Evolutionary conservation across 2,797 vertebrate species (phyloP).

Genomic region (Adrianichthys oophorus): DNA sequence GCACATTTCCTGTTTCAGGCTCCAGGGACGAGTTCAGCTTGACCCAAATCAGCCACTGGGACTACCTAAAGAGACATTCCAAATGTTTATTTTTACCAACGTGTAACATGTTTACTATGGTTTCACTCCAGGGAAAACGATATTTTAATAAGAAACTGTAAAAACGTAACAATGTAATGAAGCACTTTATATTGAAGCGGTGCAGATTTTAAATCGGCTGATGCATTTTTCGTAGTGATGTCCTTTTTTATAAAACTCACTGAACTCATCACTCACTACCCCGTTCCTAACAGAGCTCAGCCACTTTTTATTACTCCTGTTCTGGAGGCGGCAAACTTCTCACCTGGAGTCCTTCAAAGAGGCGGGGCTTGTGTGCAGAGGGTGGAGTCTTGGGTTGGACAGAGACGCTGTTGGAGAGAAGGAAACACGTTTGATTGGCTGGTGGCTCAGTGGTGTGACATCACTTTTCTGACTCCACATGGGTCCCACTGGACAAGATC

Average conservation of each 20-base stretch:
- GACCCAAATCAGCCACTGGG: constrained; percentile 90
- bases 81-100: constrained; percentile 88
- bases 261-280: constrained; percentile 57
- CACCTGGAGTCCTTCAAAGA: constrained; percentile 34
- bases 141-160: constrained; percentile 86
- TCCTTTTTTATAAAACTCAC: constrained; percentile 80
- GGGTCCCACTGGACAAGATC: not conserved
- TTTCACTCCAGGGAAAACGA: constrained; percentile 85
- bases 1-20: constrained; percentile 80
- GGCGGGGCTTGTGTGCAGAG: constrained; percentile 15
- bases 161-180: constrained; percentile 80
- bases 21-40: constrained; percentile 96
- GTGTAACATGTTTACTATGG: constrained; percentile 88
- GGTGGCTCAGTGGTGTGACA: no score
- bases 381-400: not conserved
- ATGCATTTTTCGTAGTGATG: constrained; percentile 83
- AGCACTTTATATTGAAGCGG: constrained; percentile 86
- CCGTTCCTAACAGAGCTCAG: constrained; percentile 38
- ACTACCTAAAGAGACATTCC: constrained; percentile 94
- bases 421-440: no score
- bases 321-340: constrained; percentile 16
- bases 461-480: no score
- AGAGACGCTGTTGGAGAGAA: no score
- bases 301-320: constrained; percentile 27
- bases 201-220: constrained; percentile 81